Percentiles rank a stretch among this genome's conserved stretches.
Evolutionary conservation across 2,888 invertebrate genomes (phyloP).

Genomic region (Cataglyphis livida): DNA sequence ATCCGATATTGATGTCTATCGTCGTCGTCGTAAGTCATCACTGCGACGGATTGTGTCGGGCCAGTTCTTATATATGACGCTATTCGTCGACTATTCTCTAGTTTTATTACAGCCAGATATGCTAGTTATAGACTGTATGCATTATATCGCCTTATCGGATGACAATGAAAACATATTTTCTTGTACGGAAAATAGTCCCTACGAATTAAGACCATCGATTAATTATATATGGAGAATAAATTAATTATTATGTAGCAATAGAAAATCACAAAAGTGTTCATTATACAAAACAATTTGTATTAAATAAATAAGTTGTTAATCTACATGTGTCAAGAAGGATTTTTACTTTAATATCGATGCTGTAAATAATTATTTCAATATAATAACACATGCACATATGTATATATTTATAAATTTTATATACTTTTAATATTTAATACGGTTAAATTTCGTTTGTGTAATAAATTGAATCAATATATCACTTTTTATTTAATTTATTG

Average conservation of each 20-base stretch:
- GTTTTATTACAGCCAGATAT: conserved; percentile 77
- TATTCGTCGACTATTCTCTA: conserved; percentile 71
- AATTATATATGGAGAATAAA: background rate
- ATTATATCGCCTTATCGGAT: conserved; percentile 78
- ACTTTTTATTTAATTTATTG: conserved; percentile 11
- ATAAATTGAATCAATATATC: background rate
- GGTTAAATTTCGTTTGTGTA: background rate
- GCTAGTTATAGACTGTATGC: conserved; percentile 74
- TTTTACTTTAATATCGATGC: background rate
- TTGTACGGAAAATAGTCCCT: conserved; percentile 44
- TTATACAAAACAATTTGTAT: background rate
- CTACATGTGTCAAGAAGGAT: background rate
- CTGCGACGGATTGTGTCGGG: conserved; percentile 72
- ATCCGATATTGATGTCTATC: conserved; percentile 42
- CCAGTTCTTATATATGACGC: conserved; percentile 77
- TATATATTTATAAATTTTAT: background rate
- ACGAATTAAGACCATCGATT: background rate
- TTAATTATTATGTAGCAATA: background rate
- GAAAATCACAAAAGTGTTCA: background rate
- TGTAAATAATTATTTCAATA: background rate
- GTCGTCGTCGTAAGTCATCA: conserved; percentile 57
- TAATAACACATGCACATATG: background rate
- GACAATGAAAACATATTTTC: conserved; percentile 56
- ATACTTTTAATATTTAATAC: background rate
- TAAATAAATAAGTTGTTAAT: background rate